phyloP scores from a whole-genome alignment of 2,888 invertebrate genomes.

The Caenorhabditis wallacei region DNA sequence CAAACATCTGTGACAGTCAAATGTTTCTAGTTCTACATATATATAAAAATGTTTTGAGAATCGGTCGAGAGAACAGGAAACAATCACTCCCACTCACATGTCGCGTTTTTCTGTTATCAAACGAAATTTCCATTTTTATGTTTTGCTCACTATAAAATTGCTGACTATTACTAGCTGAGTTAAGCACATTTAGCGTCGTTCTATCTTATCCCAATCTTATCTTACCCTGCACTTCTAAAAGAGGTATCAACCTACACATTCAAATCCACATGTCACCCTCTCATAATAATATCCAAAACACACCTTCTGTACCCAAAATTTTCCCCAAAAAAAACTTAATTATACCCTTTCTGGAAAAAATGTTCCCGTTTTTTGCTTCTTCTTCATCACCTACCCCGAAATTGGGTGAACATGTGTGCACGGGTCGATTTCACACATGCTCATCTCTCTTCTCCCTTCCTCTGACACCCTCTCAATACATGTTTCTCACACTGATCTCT shows the following conservation, averaged over 20 bases:
- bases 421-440: slow-evolving; percentile 63
- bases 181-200: too few relatives aligned
- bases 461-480: slow-evolving; percentile 45
- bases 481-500: slow-evolving; percentile 23
- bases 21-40: background rate
- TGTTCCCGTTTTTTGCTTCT: background rate
- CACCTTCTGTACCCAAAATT: slow-evolving; percentile 16
- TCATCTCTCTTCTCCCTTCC: slow-evolving; percentile 38
- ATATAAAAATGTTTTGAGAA: slow-evolving; percentile 6
- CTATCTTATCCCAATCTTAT: too few relatives aligned
- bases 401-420: slow-evolving; percentile 56
- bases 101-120: background rate
- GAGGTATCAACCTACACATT: background rate
- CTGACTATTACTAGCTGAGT: too few relatives aligned
- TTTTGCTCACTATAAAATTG: background rate
- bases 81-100: background rate
- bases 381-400: background rate
- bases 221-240: too few relatives aligned
- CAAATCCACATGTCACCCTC: slow-evolving; percentile 4
- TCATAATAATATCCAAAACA: background rate
- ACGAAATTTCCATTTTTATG: background rate
- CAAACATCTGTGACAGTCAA: slow-evolving; percentile 6
- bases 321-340: slow-evolving; percentile 3
- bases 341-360: background rate
- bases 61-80: background rate